Evolutionary conservation across 2,113 vertebrate species (phyloP).

Genomic region (Colius striatus): DNA sequence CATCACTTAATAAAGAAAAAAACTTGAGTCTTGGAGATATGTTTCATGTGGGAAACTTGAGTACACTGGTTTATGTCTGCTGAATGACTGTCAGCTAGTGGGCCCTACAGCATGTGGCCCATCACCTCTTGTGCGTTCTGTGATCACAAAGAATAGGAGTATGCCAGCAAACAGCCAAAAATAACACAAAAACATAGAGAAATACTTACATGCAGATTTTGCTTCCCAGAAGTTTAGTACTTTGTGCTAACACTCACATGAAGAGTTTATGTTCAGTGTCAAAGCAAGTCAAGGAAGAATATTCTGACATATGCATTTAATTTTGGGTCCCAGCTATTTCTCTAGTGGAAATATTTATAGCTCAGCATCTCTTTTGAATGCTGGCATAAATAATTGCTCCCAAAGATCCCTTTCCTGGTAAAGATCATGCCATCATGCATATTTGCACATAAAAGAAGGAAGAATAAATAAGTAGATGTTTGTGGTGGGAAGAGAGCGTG

Average conservation of each 20-base stretch:
- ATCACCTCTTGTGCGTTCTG: conserved; percentile 59
- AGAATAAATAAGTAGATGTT: background rate
- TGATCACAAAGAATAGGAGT: conserved; percentile 47
- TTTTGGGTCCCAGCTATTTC: conserved; percentile 41
- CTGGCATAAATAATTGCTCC: conserved; percentile 31
- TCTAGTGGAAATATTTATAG: conserved; percentile 36
- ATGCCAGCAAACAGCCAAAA: conserved; percentile 59
- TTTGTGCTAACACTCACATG: conserved; percentile 35
- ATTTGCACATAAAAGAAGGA: conserved; percentile 1
- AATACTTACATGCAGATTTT: conserved; percentile 27
- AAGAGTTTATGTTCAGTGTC: conserved; percentile 63
- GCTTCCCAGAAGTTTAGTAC: conserved; percentile 47
- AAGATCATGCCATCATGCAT: background rate
- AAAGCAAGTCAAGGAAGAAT: conserved; percentile 44
- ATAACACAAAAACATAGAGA: conserved; percentile 49
- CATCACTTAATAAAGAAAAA: conserved; percentile 32
- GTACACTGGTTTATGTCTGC: conserved; percentile 59
- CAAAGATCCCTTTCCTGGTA: background rate
- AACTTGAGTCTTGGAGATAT: background rate
- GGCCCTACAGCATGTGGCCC: conserved; percentile 57
- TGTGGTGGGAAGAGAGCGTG: background rate
- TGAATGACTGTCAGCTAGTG: conserved; percentile 51
- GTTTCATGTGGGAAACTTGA: conserved; percentile 59
- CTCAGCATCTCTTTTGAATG: conserved; percentile 41
- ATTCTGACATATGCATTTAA: conserved; percentile 62